phyloP scores from a whole-genome alignment of 2,888 invertebrate genomes.

The Oscheius myriophilus region DNA sequence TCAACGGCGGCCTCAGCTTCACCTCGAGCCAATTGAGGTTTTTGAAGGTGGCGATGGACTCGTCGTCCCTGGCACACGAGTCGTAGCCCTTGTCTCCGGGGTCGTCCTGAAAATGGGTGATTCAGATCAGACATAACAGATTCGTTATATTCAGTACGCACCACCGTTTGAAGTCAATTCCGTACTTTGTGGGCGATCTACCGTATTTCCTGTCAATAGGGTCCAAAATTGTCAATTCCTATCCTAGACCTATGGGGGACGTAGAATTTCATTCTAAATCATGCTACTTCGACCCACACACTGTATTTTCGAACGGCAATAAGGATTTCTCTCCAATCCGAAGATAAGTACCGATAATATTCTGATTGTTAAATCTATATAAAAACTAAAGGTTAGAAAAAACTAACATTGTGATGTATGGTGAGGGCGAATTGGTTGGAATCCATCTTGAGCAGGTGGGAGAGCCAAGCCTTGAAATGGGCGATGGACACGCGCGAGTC shows the following conservation, averaged over 20 bases:
- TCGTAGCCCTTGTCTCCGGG: slow-evolving; percentile 34
- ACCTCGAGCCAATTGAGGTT: slow-evolving; percentile 24
- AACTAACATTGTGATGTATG: slow-evolving; percentile 33
- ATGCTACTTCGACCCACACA: no score
- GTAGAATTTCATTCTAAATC: no score
- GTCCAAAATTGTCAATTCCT: no score
- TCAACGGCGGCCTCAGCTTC: slow-evolving; percentile 53
- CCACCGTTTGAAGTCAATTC: no score
- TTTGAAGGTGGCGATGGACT: neutral
- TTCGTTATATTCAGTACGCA: neutral
- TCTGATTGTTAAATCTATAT: no score
- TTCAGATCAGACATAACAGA: no score
- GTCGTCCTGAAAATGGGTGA: slow-evolving; percentile 22
- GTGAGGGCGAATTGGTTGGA: slow-evolving; percentile 43
- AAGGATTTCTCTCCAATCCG: no score
- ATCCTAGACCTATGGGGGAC: no score
- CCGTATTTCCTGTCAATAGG: no score
- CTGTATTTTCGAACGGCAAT: no score
- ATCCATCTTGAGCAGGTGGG: slow-evolving; percentile 36
- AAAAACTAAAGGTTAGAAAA: neutral
- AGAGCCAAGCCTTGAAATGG: slow-evolving; percentile 52
- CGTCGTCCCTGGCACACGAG: slow-evolving; percentile 10
- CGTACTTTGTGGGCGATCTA: no score
- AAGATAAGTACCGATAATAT: no score
- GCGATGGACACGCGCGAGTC: slow-evolving; percentile 43